Conservation (phyloP, 2,888 invertebrate genomes). For the Orchestes rusci region DNA sequence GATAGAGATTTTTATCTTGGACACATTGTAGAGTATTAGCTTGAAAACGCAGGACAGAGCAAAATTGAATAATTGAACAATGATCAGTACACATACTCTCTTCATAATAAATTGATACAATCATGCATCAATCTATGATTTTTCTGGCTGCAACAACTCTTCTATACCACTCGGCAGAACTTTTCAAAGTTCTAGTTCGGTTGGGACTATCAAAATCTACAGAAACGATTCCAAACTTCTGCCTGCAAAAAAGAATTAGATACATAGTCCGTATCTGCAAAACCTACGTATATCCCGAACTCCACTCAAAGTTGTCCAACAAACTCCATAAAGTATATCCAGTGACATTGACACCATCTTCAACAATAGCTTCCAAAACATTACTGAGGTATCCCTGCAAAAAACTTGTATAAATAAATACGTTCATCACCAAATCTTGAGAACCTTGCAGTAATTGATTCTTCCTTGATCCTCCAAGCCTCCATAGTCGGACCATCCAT, state of each 20-base stretch:
- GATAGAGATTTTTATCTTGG: no score
- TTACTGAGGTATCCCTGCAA: conserved; percentile 23
- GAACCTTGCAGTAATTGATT: conserved; percentile 6
- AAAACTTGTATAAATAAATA: no score
- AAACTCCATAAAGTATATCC: conserved; percentile 26
- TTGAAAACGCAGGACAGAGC: no score
- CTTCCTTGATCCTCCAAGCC: conserved; percentile 12
- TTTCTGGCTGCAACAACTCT: conserved; percentile 27
- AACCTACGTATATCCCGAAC: conserved; percentile 23
- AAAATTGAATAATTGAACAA: no score
- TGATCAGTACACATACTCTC: no score
- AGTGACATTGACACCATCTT: conserved; percentile 23
- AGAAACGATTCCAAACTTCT: conserved; percentile 60
- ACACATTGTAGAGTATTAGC: no score
- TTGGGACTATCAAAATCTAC: conserved; percentile 56
- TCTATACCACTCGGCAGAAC: conserved; percentile 52
- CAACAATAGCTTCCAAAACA: conserved; percentile 19
- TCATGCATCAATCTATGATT: conserved; percentile 8
- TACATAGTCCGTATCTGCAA: background rate
- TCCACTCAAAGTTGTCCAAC: conserved; percentile 29
- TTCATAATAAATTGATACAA: no score
- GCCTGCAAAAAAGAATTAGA: conserved; percentile 43
- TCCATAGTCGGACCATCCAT: conserved; percentile 14
- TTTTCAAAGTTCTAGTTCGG: conserved; percentile 55
- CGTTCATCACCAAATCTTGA: no score